Percentiles rank a stretch among this genome's conserved stretches.
These are phyloP conservation scores for Trachelus iudaicus DNA, from an alignment of 2,888 invertebrate species.

Conservation along the genomic window DNA sequence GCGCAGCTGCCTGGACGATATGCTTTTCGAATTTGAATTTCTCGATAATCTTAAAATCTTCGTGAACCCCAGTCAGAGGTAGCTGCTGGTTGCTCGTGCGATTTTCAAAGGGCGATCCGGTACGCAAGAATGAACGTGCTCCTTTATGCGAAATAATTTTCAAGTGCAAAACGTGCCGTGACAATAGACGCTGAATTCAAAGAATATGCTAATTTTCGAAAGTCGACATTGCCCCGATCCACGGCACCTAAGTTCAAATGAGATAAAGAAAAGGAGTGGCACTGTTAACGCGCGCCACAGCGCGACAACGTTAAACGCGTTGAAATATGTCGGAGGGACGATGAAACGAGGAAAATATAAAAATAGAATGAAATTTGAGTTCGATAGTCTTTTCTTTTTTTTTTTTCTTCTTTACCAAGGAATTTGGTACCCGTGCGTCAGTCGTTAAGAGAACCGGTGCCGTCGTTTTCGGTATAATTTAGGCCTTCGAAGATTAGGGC, in stretches of 20 bases:
- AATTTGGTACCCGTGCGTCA: neutral
- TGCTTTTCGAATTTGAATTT: neutral
- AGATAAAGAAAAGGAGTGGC: neutral
- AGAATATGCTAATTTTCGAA: conserved; percentile 15
- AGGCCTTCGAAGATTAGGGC: conserved; percentile 17
- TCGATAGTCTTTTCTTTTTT: neutral
- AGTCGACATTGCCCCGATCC: neutral
- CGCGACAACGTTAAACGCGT: neutral
- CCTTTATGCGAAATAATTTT: neutral
- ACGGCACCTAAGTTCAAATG: neutral
- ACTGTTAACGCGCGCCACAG: neutral
- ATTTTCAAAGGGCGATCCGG: neutral
- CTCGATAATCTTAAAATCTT: neutral
- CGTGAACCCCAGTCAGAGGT: neutral
- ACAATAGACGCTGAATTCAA: neutral
- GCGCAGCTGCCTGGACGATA: neutral
- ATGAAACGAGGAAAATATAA: conserved; percentile 9
- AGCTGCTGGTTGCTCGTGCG: neutral
- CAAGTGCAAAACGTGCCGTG: neutral
- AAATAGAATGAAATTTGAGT: conserved; percentile 11
- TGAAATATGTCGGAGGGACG: conserved; percentile 5
- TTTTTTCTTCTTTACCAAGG: neutral
- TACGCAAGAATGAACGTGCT: neutral
- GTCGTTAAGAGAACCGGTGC: neutral
- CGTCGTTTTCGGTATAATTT: conserved; percentile 12